phyloP scores from a whole-genome alignment of 2,113 vertebrate genomes.

The Ranitomeya variabilis region DNA sequence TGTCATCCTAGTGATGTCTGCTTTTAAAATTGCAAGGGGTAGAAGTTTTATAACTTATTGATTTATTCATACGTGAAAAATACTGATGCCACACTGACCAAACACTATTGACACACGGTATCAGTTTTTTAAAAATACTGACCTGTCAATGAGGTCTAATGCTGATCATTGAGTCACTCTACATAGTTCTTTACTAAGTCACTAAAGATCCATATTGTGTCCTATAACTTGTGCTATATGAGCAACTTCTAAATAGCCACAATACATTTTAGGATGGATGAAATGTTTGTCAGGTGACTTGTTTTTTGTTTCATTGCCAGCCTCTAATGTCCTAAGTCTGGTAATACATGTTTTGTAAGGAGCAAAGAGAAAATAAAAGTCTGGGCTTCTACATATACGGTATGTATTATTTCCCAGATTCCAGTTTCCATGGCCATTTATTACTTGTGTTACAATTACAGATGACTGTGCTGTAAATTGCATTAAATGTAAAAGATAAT shows the following conservation, averaged over 20 bases:
- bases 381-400: neutral
- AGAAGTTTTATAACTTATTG: no score
- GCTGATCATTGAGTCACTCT: no score
- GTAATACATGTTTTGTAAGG: slow-evolving; percentile 8
- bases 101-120: no score
- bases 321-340: slow-evolving; percentile 6
- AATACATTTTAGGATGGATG: neutral
- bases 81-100: no score
- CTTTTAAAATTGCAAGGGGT: no score
- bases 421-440: neutral
- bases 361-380: neutral
- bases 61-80: no score
- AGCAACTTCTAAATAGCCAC: neutral
- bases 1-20: no score
- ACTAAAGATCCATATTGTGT: neutral
- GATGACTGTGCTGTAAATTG: slow-evolving; percentile 41
- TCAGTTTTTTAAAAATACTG: no score
- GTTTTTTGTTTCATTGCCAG: slow-evolving; percentile 14
- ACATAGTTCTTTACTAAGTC: no score
- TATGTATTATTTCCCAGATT: neutral
- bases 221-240: neutral
- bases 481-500: slow-evolving; percentile 45
- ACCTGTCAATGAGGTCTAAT: no score
- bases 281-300: slow-evolving; percentile 23
- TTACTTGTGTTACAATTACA: slow-evolving; percentile 1